These are phyloP conservation scores for Marasmarcha lunaedactyla DNA, from an alignment of 2,888 invertebrate genomes.

Conservation along the genomic window DNA sequence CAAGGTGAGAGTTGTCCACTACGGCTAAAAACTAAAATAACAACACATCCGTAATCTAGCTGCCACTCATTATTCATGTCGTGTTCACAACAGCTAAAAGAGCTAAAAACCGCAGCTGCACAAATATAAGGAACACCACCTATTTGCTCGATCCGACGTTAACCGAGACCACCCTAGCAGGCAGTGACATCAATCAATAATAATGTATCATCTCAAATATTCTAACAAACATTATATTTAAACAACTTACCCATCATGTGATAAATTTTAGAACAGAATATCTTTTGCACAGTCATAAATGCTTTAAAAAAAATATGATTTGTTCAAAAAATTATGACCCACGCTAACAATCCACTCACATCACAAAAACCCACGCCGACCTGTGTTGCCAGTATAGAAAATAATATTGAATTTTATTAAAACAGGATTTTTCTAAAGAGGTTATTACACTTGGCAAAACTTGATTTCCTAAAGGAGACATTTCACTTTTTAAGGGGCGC, in stretches of 20 bases:
- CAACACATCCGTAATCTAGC: too few species aligned
- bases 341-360: conserved; percentile 43
- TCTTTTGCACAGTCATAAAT: conserved; percentile 5
- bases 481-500: too few species aligned
- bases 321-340: conserved; percentile 38
- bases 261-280: conserved; percentile 10
- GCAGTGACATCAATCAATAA: conserved; percentile 47
- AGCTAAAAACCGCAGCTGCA: conserved; percentile 23
- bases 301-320: conserved; percentile 21
- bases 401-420: too few species aligned
- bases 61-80: too few species aligned
- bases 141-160: conserved; percentile 2
- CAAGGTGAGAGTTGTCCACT: conserved; percentile 12
- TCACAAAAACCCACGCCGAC: conserved; percentile 58
- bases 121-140: conserved; percentile 31
- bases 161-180: conserved; percentile 32
- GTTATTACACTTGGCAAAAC: too few species aligned
- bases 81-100: conserved; percentile 1
- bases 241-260: conserved; percentile 38
- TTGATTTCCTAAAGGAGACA: too few species aligned
- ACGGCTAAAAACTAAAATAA: conserved; percentile 17
- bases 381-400: conserved; percentile 38
- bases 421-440: too few species aligned
- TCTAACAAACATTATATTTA: conserved; percentile 13
- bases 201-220: conserved; percentile 24